phyloP scores from a whole-genome alignment of 2,797 vertebrate species.

The Ceyx erithaca region DNA sequence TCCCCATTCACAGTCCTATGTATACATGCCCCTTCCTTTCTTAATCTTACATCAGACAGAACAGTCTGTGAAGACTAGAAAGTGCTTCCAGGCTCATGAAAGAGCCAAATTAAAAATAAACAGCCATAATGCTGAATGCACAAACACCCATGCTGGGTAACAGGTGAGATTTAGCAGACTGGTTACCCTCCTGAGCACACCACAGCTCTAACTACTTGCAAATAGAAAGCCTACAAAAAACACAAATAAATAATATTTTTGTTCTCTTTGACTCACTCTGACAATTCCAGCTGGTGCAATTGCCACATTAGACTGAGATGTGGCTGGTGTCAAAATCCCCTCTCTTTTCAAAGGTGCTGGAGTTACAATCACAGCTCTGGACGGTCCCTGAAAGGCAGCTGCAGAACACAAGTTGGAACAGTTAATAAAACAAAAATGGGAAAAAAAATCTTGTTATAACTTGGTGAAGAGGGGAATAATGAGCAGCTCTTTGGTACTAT shows the following conservation, averaged over 20 bases:
- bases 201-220: slow-evolving; percentile 1
- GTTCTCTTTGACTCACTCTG: slow-evolving; percentile 81
- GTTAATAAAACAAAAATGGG: not conserved
- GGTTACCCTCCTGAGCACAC: not conserved
- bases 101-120: not conserved
- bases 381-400: slow-evolving; percentile 86
- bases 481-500: not conserved
- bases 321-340: slow-evolving; percentile 79
- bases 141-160: not conserved
- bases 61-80: not conserved
- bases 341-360: slow-evolving; percentile 88
- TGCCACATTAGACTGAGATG: slow-evolving; percentile 84
- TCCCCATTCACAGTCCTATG: not conserved
- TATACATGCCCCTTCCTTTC: not conserved
- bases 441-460: not conserved
- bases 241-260: not conserved
- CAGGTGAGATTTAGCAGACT: not conserved
- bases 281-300: slow-evolving; percentile 85
- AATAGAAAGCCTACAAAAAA: slow-evolving; percentile 22
- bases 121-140: not conserved
- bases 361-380: slow-evolving; percentile 90
- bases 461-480: not conserved
- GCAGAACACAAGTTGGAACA: slow-evolving; percentile 59
- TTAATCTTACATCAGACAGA: not conserved
- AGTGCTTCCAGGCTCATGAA: slow-evolving; percentile 10